A percentile compares a stretch with the other conserved stretches of the same genome.
phyloP scores from a whole-genome alignment of 2,113 vertebrate species.

The Spermophilus dauricus region DNA sequence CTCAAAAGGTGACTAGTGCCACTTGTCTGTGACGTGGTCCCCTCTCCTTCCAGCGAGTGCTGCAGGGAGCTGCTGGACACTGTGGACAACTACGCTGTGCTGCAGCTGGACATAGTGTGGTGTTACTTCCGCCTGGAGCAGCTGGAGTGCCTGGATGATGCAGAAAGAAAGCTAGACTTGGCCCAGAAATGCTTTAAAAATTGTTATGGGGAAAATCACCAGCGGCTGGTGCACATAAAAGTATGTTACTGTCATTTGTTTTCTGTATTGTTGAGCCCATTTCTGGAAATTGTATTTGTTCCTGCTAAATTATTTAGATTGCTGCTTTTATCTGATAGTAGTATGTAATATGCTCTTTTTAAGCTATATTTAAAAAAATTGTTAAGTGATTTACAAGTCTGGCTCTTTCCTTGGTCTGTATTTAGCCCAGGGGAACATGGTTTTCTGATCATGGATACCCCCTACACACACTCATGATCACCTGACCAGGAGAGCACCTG shows the following conservation, averaged over 20 bases:
- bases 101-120: slow-evolving; percentile 98
- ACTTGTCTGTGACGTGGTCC: accelerated
- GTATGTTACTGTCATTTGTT: slow-evolving; percentile 82
- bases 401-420: not conserved
- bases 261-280: not conserved
- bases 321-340: not conserved
- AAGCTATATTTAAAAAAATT: not conserved
- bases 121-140: slow-evolving; percentile 94
- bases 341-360: not conserved
- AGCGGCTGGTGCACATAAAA: slow-evolving; percentile 95
- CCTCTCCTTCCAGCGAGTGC: slow-evolving; percentile 89
- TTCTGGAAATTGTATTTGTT: not conserved
- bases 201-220: slow-evolving; percentile 94
- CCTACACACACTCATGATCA: not conserved
- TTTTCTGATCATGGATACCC: not conserved
- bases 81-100: slow-evolving; percentile 96
- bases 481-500: not conserved
- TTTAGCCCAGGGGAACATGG: not conserved
- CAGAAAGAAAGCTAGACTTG: slow-evolving; percentile 90
- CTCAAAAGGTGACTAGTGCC: accelerated
- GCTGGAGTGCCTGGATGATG: slow-evolving; percentile 93
- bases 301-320: not conserved
- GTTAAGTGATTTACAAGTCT: not conserved
- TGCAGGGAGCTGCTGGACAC: slow-evolving; percentile 91
- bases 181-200: slow-evolving; percentile 94